These are phyloP conservation scores for Amblyjoppa proteus DNA, from an alignment of 2,888 invertebrate species.

Conservation along the genomic window DNA sequence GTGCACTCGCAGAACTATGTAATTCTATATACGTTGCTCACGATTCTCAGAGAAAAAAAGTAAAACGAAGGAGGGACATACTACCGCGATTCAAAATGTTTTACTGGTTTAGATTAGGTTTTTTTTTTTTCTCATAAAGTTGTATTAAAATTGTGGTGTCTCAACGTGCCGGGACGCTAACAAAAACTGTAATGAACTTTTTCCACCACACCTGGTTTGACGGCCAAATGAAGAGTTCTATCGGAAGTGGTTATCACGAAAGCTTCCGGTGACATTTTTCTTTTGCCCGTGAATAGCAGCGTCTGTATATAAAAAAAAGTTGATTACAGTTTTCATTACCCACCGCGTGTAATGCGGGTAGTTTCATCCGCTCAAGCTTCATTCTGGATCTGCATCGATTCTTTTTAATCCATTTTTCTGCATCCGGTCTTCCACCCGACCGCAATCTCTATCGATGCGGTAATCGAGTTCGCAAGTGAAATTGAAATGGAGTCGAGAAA, in stretches of 20 bases:
- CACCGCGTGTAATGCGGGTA: neutral
- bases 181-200: too few species aligned
- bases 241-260: too few species aligned
- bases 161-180: too few species aligned
- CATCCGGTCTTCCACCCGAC: neutral
- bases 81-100: too few species aligned
- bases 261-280: too few species aligned
- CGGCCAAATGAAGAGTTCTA: too few species aligned
- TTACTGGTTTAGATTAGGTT: too few species aligned
- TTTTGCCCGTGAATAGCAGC: too few species aligned
- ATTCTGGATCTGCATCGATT: neutral
- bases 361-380: neutral
- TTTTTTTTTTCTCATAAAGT: too few species aligned
- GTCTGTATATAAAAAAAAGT: too few species aligned
- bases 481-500: constrained; percentile 3
- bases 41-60: neutral
- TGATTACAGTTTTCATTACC: neutral
- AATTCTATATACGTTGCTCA: neutral
- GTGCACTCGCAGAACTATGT: neutral
- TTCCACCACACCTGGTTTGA: too few species aligned
- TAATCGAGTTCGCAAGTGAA: neutral
- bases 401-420: neutral
- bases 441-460: neutral
- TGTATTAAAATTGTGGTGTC: too few species aligned
- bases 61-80: neutral